Evolutionary conservation across 2,113 vertebrate species (phyloP), one percentile per base, ranked within the genome.

Genomic region (Onychorhynchus coronatus): DNA sequence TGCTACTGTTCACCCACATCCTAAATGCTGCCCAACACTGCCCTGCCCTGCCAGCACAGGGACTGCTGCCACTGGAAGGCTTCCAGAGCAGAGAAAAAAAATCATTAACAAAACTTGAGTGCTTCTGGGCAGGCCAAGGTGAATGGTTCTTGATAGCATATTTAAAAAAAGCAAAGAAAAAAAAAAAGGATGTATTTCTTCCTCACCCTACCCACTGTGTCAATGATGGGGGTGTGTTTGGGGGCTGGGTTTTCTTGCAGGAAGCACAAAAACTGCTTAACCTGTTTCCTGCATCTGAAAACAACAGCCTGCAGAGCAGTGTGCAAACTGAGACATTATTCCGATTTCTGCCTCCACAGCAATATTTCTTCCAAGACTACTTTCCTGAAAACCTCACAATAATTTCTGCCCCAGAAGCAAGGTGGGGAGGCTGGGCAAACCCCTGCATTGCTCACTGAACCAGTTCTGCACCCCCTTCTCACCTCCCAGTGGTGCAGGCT

Each of bases 31-130:
- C 37, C 44, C 55, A 61, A 55, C 33, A 8, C 28, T 56, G 71
- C 47, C 47, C 58, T 68, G 70, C 35, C 12, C 65, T 9, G 25
- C 21, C 1, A 0, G 35, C 1, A 4, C 8, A 16, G 33, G 23
- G 28, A 27, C 47, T 76, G n/a, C 42, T 68, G 47, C 20, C 4
- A 0, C 28, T 4, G 2, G 8, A 71, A 31, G 8, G 5, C 7
- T 73, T 70, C 68, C 41, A 84, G 41, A 24, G 5, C 2, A 17
- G 1, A 94, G 12, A 89, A 80, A 83, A 39, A 31, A 20, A 71
- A 83, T 14, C 14, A 61, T 49, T 12, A 83, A 83, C 15, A 33
- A 10, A 72, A 65, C 39, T 23, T 4, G 39, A 50, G 35, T 41
- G 46, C 41, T 71, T 75, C 39, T 9, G 62, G 41, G 33, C 46